Percentiles rank a stretch among this genome's conserved stretches.
phyloP scores from a whole-genome alignment of 2,888 invertebrate species.

The Lithophane semibrunnea region DNA sequence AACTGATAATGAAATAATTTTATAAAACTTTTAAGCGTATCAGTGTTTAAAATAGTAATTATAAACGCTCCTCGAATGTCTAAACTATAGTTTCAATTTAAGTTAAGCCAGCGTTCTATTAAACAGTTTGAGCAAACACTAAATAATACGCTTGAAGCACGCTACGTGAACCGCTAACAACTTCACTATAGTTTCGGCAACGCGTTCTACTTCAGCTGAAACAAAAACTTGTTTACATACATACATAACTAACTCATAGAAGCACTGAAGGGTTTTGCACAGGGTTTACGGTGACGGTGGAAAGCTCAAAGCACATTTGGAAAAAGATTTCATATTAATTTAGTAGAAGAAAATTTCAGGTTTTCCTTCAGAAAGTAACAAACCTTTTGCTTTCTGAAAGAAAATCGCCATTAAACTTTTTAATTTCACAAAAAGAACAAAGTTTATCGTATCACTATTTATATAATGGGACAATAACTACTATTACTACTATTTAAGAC shows the following conservation, averaged over 20 bases:
- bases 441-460: background rate
- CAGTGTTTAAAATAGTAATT: slow-evolving; percentile 55
- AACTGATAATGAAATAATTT: background rate
- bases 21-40: slow-evolving; percentile 2
- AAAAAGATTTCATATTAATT: background rate
- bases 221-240: slow-evolving; percentile 61
- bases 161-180: slow-evolving; percentile 73
- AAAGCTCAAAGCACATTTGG: background rate
- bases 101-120: slow-evolving; percentile 78
- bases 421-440: background rate
- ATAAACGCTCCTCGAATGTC: slow-evolving; percentile 57
- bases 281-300: background rate
- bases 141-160: slow-evolving; percentile 80
- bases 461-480: slow-evolving; percentile 10
- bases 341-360: background rate
- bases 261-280: slow-evolving; percentile 20
- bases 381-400: background rate
- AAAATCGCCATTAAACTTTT: background rate
- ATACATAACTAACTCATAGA: slow-evolving; percentile 25
- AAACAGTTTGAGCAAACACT: slow-evolving; percentile 80
- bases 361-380: background rate
- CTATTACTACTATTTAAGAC: slow-evolving; percentile 13
- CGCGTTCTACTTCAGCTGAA: slow-evolving; percentile 64
- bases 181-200: slow-evolving; percentile 74
- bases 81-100: slow-evolving; percentile 82